Base-by-base conservation (phyloP, 1,140 invertebrate genomes). In the Stegodyphus dumicola region DNA sequence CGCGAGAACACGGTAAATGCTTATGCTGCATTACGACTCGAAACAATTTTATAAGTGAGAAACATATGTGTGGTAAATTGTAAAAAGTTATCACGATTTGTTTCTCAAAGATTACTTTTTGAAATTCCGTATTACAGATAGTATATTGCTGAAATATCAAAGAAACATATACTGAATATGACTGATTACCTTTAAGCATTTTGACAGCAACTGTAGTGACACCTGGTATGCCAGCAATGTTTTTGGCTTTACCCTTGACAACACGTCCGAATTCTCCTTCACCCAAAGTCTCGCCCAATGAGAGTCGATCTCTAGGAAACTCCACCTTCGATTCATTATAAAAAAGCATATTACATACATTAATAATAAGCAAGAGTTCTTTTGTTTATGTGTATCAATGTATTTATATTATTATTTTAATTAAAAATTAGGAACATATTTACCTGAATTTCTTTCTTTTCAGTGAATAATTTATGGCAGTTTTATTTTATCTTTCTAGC, bases 251-350 rank as follows among this genome's bases (percentile, higher is more conserved):
- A 0, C 93, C 95, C 85, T 93, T 92, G 6, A 95, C 89, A 0
- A 95, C 95, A 80, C 93, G 92, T 0, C 95, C 95, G 86, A 95
- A 95, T 89, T 95, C 95, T 2, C 95, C 95, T 90, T 95, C 94
- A 6, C 95, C 95, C 2, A 95, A 88, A 7, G 93, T 92, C 86
- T 94, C 92, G 85, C 95, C 94, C 65, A 95, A 92, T 52, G 92
- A 90, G 7, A 95, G 90, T 18, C 92, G 91, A 11, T 92, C 91
- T 17, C 95, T 90, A 0, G 94, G 92, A 88, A 95, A 94, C 90
- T 95, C 94, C 94, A 94, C 95, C 88, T 94, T 94, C 9, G 92
- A 91, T 89, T 95, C 94, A 54, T 89, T 84, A 87, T 89, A 78
- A 71, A 73, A 33, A 33, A 33, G n/a, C 33, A 33, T 33, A 33